Conservation (phyloP, 2,797 vertebrate species). For the Simalia tracyae region DNA sequence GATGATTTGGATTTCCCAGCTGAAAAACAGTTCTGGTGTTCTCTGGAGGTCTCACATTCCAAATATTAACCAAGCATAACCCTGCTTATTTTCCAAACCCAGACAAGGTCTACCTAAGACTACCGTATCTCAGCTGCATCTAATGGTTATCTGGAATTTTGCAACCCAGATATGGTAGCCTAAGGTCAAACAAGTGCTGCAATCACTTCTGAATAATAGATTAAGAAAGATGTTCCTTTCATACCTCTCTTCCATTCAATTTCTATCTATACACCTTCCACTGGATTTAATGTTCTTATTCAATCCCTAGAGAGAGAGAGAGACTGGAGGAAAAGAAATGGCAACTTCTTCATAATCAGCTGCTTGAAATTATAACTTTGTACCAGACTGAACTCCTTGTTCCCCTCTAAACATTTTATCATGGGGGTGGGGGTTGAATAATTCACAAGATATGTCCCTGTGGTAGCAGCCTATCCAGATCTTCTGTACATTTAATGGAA, state of each 20-base stretch:
- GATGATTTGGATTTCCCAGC: background rate
- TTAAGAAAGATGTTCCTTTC: background rate
- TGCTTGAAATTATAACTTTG: background rate
- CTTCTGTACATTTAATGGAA: background rate
- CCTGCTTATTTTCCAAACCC: background rate
- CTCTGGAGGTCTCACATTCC: background rate
- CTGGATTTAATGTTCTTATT: background rate
- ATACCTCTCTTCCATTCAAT: background rate
- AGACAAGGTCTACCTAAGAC: background rate
- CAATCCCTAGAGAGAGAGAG: background rate
- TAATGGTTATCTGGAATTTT: background rate
- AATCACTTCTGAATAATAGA: background rate
- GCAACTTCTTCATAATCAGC: background rate
- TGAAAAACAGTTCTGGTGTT: background rate
- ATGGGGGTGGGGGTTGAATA: background rate
- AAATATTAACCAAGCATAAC: background rate
- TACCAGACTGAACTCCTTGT: background rate
- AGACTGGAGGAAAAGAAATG: background rate
- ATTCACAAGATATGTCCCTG: background rate
- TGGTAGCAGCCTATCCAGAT: background rate
- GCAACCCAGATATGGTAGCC: background rate
- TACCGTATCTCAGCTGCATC: background rate
- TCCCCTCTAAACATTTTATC: background rate
- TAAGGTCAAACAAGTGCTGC: background rate
- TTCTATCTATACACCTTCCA: background rate